Percentiles rank a stretch among this genome's conserved stretches.
These are phyloP conservation scores for Laspeyria flexula DNA, from an alignment of 2,888 invertebrate genomes.

Conservation along the genomic window DNA sequence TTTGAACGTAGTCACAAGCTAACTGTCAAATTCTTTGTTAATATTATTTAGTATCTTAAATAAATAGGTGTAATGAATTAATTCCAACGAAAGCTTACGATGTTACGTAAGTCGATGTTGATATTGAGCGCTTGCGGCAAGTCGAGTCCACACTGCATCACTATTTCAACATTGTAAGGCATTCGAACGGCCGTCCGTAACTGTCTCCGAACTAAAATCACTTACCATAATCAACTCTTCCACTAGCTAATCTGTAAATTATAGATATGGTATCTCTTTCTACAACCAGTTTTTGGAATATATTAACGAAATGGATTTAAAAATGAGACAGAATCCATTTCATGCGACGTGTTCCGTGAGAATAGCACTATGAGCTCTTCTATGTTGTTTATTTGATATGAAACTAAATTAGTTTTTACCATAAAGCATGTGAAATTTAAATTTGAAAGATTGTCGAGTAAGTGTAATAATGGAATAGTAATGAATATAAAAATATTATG, in stretches of 20 bases:
- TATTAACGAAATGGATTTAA: conserved; percentile 53
- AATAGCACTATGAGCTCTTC: conserved; percentile 26
- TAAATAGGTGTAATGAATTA: conserved; percentile 10
- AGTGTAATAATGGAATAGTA: not conserved
- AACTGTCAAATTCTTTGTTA: not conserved
- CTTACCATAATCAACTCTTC: conserved; percentile 55
- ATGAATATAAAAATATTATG: conserved; percentile 18
- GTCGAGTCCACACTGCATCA: conserved; percentile 27
- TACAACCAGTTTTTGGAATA: conserved; percentile 59
- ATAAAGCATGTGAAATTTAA: conserved; percentile 1
- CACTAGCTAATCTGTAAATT: conserved; percentile 61
- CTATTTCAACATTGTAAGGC: conserved; percentile 45
- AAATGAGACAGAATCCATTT: conserved; percentile 45
- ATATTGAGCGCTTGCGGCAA: conserved; percentile 31
- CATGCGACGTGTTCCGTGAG: conserved; percentile 43
- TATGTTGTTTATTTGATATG: conserved; percentile 14
- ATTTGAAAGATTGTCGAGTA: not conserved
- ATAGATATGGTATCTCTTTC: conserved; percentile 61
- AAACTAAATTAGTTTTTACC: conserved; percentile 4
- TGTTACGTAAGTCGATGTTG: conserved; percentile 29
- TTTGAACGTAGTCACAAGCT: too few species aligned
- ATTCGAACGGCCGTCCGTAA: conserved; percentile 40
- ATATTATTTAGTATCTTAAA: not conserved
- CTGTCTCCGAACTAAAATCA: conserved; percentile 49
- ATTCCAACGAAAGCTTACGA: conserved; percentile 15